phyloP scores from a whole-genome alignment of 1,140 invertebrate genomes.

The Trichonephila clavipes region DNA sequence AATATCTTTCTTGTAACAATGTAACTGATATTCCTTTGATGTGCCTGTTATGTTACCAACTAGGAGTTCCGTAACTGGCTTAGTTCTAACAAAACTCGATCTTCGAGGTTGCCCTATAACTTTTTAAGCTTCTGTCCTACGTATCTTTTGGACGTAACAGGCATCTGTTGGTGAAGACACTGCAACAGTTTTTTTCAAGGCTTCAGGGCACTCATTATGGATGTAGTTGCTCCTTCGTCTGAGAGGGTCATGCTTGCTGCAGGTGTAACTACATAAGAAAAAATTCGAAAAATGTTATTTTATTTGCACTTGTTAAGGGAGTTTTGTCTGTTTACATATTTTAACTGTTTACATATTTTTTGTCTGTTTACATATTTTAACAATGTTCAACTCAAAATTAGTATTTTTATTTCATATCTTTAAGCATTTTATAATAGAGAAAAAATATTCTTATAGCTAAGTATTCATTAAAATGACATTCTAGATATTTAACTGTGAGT shows the following conservation, averaged over 20 bases:
- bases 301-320: neutral
- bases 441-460: no score
- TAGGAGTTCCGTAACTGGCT: conserved; percentile 2
- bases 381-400: no score
- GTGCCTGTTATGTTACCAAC: neutral
- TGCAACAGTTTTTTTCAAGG: neutral
- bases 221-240: conserved; percentile 71
- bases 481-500: no score
- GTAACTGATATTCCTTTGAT: conserved; percentile 21
- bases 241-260: conserved; percentile 3
- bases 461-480: no score
- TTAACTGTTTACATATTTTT: neutral
- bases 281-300: neutral
- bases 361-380: neutral
- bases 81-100: conserved; percentile 42
- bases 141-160: conserved; percentile 52
- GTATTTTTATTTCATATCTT: no score
- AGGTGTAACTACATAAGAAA: neutral
- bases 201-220: conserved; percentile 57
- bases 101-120: conserved; percentile 31
- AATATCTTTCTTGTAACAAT: neutral
- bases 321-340: neutral
- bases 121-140: conserved; percentile 1
- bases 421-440: no score
- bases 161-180: neutral